A percentile compares a stretch with the other conserved stretches of the same genome.
Conservation (phyloP, 2,113 vertebrate species). For the Alosa alosa region DNA sequence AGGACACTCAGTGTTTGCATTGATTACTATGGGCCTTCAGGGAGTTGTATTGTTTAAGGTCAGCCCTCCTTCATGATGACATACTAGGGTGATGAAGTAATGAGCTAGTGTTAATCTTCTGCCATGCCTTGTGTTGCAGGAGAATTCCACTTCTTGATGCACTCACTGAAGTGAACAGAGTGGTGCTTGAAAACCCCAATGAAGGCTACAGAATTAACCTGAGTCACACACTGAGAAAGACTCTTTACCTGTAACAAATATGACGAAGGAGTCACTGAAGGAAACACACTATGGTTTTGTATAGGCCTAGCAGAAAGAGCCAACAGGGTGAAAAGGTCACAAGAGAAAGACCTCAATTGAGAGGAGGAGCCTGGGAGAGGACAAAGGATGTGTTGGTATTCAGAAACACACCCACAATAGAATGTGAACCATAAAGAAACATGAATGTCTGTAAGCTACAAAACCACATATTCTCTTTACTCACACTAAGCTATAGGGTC, state of each 20-base stretch:
- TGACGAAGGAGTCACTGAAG: not conserved
- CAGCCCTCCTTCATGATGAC: not conserved
- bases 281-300: not conserved
- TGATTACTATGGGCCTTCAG: not conserved
- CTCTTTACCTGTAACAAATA: conserved; percentile 49
- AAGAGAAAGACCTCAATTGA: not conserved
- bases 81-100: not conserved
- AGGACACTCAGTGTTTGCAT: not conserved
- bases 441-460: not conserved
- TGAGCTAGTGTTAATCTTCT: not conserved
- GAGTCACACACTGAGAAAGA: conserved; percentile 76
- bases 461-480: not conserved
- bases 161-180: conserved; percentile 70
- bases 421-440: not conserved
- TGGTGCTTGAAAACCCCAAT: conserved; percentile 55
- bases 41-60: not conserved
- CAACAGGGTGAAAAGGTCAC: not conserved
- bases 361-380: not conserved
- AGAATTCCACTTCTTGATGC: conserved; percentile 65
- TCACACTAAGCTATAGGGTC: not conserved
- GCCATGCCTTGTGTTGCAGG: conserved; percentile 52
- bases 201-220: conserved; percentile 61
- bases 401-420: not conserved
- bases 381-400: not conserved
- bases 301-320: not conserved